Evolutionary conservation across 2,113 vertebrate species (phyloP).

Genomic region (Baryphthengus martii): DNA sequence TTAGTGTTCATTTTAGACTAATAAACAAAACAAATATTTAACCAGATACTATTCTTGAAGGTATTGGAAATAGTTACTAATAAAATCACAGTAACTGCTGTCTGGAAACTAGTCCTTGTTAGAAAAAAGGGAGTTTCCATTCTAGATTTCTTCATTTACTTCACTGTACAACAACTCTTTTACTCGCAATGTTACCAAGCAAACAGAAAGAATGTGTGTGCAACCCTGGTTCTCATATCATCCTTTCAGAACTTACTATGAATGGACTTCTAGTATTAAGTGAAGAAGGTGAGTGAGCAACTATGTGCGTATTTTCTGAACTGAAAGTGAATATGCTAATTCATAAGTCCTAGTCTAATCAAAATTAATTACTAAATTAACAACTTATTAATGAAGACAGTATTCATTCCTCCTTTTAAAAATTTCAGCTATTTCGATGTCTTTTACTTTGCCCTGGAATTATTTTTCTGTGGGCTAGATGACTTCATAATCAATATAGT

Average conservation of each 20-base stretch:
- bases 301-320: background rate
- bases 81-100: background rate
- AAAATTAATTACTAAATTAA: background rate
- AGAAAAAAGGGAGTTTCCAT: rapidly evolving
- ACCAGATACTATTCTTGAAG: background rate
- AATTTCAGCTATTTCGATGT: background rate
- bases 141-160: background rate
- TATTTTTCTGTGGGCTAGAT: background rate
- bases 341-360: background rate
- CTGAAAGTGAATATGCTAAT: background rate
- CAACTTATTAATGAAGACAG: background rate
- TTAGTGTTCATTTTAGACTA: background rate
- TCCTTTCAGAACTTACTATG: background rate
- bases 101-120: background rate
- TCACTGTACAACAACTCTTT: background rate
- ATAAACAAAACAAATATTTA: background rate
- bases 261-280: background rate
- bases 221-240: background rate
- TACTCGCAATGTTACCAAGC: background rate
- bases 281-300: background rate
- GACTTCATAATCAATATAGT: background rate
- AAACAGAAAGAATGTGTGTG: background rate
- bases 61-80: background rate
- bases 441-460: background rate
- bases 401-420: background rate